Evolutionary conservation across 2,797 vertebrate species (phyloP).

Genomic region (Pteronotus mesoamericanus): DNA sequence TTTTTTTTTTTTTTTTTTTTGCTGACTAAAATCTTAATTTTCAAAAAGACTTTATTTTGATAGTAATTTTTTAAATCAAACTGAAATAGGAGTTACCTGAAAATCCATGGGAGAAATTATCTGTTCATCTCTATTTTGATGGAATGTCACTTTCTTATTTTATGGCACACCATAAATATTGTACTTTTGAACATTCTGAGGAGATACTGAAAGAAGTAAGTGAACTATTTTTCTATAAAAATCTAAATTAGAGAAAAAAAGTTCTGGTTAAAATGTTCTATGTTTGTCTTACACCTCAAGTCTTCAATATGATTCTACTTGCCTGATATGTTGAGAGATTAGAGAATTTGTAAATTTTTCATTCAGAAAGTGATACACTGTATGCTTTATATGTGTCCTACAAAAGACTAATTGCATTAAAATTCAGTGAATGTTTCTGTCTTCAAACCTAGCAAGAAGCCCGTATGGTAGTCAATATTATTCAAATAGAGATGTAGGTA

Average conservation of each 20-base stretch:
- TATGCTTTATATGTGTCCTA: slow-evolving; percentile 1
- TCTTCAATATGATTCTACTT: background rate
- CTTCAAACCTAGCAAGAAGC: background rate
- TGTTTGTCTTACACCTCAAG: background rate
- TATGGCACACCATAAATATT: slow-evolving; percentile 87
- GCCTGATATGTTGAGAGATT: background rate
- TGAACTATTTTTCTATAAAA: slow-evolving; percentile 42
- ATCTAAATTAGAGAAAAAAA: background rate
- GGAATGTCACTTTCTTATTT: slow-evolving; percentile 87
- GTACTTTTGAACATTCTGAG: slow-evolving; percentile 73
- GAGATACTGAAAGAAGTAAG: slow-evolving; percentile 75
- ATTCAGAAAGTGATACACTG: background rate
- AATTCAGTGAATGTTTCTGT: slow-evolving; percentile 9
- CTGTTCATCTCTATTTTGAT: slow-evolving; percentile 86
- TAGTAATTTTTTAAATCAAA: slow-evolving; percentile 32
- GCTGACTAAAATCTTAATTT: background rate
- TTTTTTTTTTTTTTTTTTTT: slow-evolving; percentile 28
- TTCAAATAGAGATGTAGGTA: background rate
- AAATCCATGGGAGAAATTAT: slow-evolving; percentile 80
- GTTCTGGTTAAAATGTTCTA: slow-evolving; percentile 25
- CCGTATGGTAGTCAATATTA: background rate
- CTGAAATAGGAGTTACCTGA: slow-evolving; percentile 85
- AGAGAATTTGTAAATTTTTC: slow-evolving; percentile 24
- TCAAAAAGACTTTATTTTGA: slow-evolving; percentile 16
- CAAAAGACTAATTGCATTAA: background rate